A percentile compares a stretch with the other conserved stretches of the same genome.
Conservation (phyloP, 1,140 invertebrate species). For the Bombus fervidus region DNA sequence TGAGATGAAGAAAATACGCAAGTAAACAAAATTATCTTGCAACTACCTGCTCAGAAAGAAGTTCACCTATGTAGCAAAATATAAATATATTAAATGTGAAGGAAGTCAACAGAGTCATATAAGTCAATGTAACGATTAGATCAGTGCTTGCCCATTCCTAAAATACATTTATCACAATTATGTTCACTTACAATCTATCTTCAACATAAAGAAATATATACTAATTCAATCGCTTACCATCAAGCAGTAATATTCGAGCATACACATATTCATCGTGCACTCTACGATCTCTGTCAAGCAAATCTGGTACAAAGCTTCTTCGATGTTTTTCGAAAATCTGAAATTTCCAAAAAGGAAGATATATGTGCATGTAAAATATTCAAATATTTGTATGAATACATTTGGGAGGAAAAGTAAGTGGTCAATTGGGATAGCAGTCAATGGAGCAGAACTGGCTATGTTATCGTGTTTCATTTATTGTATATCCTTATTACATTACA, state of each 20-base stretch:
- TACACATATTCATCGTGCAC: constrained; percentile 47
- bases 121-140: constrained; percentile 51
- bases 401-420: too few relatives aligned
- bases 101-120: constrained; percentile 60
- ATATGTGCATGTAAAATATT: too few relatives aligned
- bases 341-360: background rate
- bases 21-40: too few relatives aligned
- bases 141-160: constrained; percentile 66
- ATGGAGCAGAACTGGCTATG: too few relatives aligned
- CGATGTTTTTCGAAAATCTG: constrained; percentile 46
- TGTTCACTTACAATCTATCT: too few relatives aligned
- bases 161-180: constrained; percentile 9
- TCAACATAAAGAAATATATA: background rate
- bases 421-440: too few relatives aligned
- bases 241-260: constrained; percentile 60
- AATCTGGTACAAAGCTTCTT: constrained; percentile 45
- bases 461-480: too few relatives aligned
- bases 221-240: constrained; percentile 17
- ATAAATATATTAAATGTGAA: constrained; percentile 70
- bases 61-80: constrained; percentile 70
- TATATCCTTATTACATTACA: too few relatives aligned
- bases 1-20: too few relatives aligned
- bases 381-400: too few relatives aligned
- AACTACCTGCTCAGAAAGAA: constrained; percentile 70
- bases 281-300: constrained; percentile 45